Percentiles rank a stretch among this genome's conserved stretches.
These are phyloP conservation scores for Glaucomys volans DNA, from an alignment of 2,113 vertebrate genomes.

Conservation along the genomic window DNA sequence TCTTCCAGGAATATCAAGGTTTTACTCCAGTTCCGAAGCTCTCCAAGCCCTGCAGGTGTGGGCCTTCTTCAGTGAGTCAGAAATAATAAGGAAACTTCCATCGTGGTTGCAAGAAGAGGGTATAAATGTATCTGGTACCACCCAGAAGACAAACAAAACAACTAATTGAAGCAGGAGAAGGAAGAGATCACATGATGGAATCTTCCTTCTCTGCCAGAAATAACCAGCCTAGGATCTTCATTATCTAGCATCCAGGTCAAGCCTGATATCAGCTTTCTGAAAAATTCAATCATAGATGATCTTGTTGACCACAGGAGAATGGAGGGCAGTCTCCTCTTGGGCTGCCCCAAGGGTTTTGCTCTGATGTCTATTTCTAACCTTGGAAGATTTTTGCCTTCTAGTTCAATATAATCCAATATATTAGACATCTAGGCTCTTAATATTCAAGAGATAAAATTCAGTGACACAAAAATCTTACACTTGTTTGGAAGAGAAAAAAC, in stretches of 20 bases:
- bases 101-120: background rate
- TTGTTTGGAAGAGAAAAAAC: background rate
- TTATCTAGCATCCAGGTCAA: background rate
- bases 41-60: background rate
- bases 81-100: background rate
- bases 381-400: conserved; percentile 10
- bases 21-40: background rate
- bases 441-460: conserved; percentile 40
- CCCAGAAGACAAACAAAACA: conserved; percentile 2
- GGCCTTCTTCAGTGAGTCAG: background rate
- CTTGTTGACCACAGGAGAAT: background rate
- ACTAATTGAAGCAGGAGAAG: background rate
- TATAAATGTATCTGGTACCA: background rate
- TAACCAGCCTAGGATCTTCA: background rate
- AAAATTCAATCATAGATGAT: background rate
- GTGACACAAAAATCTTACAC: background rate
- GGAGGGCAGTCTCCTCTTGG: background rate
- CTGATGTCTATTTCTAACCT: background rate
- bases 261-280: background rate
- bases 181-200: background rate
- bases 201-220: background rate
- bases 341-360: background rate
- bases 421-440: background rate
- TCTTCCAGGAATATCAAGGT: background rate
- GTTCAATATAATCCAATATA: conserved; percentile 37